Evolutionary conservation across 2,888 invertebrate species (phyloP).

Genomic region (Mylabris sibirica): DNA sequence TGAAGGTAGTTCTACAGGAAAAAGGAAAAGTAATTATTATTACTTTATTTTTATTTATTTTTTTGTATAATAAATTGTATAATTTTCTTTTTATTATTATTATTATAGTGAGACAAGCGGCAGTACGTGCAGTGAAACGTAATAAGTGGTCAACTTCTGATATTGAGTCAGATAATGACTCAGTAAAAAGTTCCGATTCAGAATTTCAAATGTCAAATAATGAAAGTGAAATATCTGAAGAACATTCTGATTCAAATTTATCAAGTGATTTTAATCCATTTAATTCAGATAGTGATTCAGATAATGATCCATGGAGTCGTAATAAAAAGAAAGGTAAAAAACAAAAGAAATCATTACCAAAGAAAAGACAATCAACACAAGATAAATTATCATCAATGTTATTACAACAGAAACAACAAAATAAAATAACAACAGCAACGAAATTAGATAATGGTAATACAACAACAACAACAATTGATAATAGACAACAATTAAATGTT

Average conservation of each 20-base stretch:
- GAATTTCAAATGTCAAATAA: constrained; percentile 65
- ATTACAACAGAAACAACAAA: constrained; percentile 61
- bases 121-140: constrained; percentile 67
- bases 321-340: constrained; percentile 56
- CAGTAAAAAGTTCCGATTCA: constrained; percentile 63
- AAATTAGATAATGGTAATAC: neutral
- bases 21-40: constrained; percentile 64
- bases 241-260: constrained; percentile 66
- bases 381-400: constrained; percentile 82
- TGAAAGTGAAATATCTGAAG: constrained; percentile 64
- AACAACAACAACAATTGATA: constrained; percentile 72
- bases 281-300: constrained; percentile 81
- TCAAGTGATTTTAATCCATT: constrained; percentile 94
- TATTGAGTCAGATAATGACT: constrained; percentile 67
- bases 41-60: neutral
- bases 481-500: neutral
- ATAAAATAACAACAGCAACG: neutral
- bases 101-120: constrained; percentile 66
- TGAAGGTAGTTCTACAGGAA: constrained; percentile 59
- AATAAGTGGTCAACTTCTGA: constrained; percentile 72
- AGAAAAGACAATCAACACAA: constrained; percentile 66
- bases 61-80: constrained; percentile 1
- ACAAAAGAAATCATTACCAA: constrained; percentile 54
- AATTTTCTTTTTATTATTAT: no score
- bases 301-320: constrained; percentile 69